Base-by-base conservation (phyloP, 2,113 vertebrate genomes). In the Epinephelus lanceolatus region DNA sequence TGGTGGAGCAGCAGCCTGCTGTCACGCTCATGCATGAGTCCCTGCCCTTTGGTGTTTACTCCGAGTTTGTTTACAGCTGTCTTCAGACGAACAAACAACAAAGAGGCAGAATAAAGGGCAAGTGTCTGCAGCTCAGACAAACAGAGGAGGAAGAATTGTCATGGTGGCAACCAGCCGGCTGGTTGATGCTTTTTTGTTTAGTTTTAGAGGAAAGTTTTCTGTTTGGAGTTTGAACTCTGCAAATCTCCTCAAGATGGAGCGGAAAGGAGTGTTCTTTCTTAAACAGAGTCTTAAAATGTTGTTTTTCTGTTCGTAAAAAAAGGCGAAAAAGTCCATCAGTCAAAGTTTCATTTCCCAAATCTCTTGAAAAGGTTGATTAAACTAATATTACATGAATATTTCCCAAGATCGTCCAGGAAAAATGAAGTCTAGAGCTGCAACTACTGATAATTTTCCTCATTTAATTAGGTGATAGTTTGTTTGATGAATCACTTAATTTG, bases 141-240 rank as follows among this genome's bases (percentile, higher is more conserved):
- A 67, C 17, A 51, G 65, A 17, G 40, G 5, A 73, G 5, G 49
- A 27, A 45, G 49, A 27, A 45, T 1, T 17, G 13, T 17, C 0
- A 21, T 18, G 37, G 69, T 42, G 12, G 6, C 1, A 51, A 86
- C 86, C 90, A 93, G 91, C 93, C 11, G 93, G 92, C 92, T 93
- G 93, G 89, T 92, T 84, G 42, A 27, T 13, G 1, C 12, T 49
- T 33, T 59, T 65, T 57, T 56, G 19, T 15, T 18, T 7, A 4
- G 5, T 61, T 83, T 71, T 56, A 51, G 18, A 57, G 5, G 53
- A 37, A 53, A n/a, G 40, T 78, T 74, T 61, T 27, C 37, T 71
- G 33, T 45, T 77, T 55, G 21, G 18, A 42, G 19, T 53, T 60
- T 71, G 17, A 74, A 52, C 65, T n/a, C 33, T 55, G 21, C 47